Conservation (phyloP, 2,113 vertebrate genomes). For the Sceloporus undulatus region DNA sequence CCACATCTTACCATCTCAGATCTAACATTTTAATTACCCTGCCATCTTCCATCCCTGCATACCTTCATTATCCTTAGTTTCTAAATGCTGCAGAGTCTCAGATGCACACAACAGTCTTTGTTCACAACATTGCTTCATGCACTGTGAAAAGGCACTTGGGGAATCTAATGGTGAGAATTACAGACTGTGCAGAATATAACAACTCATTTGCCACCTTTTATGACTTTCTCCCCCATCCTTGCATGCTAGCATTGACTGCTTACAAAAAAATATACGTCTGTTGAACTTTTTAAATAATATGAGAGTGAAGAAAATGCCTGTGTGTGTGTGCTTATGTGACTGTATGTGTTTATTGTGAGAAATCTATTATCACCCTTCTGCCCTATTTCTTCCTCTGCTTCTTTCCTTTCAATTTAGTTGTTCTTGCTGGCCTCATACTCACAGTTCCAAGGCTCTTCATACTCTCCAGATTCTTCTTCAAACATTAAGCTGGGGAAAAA, state of each 20-base stretch:
- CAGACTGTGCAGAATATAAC: not conserved
- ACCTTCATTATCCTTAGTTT: not conserved
- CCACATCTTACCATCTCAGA: no score
- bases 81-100: not conserved
- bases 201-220: not conserved
- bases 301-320: not conserved
- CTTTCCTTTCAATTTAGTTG: constrained; percentile 49
- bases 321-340: not conserved
- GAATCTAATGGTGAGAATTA: not conserved
- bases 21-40: no score
- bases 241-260: constrained; percentile 37
- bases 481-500: constrained; percentile 57
- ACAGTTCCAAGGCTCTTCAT: constrained; percentile 37
- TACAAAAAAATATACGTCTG: not conserved
- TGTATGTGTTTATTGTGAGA: constrained; percentile 15
- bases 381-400: constrained; percentile 19
- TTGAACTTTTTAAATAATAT: not conserved
- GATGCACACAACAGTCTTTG: not conserved
- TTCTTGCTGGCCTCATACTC: constrained; percentile 35
- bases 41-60: not conserved
- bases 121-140: not conserved
- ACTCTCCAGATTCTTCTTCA: constrained; percentile 54
- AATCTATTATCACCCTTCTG: constrained; percentile 32
- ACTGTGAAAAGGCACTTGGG: not conserved
- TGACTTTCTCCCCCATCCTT: constrained; percentile 1